Percentiles rank a stretch among this genome's conserved stretches.
These are phyloP conservation scores for Piliocolobus tephrosceles DNA, from an alignment of 2,113 vertebrate species.

Conservation along the genomic window DNA sequence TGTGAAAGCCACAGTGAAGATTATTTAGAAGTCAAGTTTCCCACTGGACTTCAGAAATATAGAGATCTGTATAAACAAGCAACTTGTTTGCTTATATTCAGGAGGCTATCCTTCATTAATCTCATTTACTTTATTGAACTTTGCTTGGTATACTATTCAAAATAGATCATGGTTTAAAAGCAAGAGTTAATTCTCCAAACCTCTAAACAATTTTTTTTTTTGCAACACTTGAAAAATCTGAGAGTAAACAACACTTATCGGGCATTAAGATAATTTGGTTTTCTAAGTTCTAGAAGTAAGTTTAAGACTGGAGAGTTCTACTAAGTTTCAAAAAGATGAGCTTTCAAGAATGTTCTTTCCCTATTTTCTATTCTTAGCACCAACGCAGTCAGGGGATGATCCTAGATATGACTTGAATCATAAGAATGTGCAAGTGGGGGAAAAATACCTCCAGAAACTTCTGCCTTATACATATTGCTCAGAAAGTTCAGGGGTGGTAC, in stretches of 20 bases:
- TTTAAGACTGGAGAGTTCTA: background rate
- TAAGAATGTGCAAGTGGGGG: background rate
- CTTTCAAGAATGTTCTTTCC: background rate
- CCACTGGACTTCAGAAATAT: background rate
- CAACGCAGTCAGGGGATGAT: background rate
- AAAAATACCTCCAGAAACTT: background rate
- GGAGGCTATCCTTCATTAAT: background rate
- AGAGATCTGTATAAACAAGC: background rate
- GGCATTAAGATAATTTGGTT: slow-evolving; percentile 12
- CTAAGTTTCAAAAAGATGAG: background rate
- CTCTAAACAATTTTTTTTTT: background rate
- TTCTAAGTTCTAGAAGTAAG: background rate
- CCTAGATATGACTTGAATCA: background rate
- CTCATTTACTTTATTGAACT: background rate
- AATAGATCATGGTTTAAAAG: background rate
- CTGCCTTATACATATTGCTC: background rate
- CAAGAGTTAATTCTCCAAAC: background rate
- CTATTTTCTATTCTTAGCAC: slow-evolving; percentile 2
- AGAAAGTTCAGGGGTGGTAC: background rate
- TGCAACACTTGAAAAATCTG: background rate
- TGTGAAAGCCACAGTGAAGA: background rate
- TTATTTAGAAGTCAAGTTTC: slow-evolving; percentile 7
- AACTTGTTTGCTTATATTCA: background rate
- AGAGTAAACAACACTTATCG: background rate
- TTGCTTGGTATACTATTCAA: background rate